Evolutionary conservation across 2,797 vertebrate species (phyloP).

Genomic region (Australoheros facetus): DNA sequence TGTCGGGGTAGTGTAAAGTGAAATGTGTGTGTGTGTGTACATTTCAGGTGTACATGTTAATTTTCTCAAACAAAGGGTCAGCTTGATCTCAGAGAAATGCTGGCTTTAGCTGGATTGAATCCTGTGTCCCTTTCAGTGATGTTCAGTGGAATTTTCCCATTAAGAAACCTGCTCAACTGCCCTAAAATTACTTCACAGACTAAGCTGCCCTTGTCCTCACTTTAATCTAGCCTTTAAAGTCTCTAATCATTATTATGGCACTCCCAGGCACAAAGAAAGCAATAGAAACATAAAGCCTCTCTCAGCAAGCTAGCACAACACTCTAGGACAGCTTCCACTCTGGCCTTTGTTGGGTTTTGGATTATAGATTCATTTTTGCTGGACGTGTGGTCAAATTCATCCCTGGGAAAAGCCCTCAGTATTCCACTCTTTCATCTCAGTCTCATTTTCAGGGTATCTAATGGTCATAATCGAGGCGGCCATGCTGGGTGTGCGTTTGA

Average conservation of each 20-base stretch:
- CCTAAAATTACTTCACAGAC: conserved; percentile 73
- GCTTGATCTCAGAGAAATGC: conserved; percentile 45
- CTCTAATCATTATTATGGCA: conserved; percentile 76
- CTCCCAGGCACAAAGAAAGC: conserved; percentile 73
- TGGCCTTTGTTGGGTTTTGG: conserved; percentile 69
- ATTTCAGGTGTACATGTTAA: conserved; percentile 38
- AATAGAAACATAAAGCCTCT: conserved; percentile 72
- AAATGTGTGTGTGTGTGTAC: neutral
- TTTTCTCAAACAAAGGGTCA: conserved; percentile 38
- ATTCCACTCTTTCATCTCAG: conserved; percentile 68
- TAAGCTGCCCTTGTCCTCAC: conserved; percentile 70
- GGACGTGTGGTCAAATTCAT: conserved; percentile 73
- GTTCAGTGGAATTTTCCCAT: conserved; percentile 75
- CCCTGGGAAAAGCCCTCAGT: conserved; percentile 68
- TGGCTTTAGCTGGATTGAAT: conserved; percentile 21
- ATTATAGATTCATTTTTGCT: conserved; percentile 80
- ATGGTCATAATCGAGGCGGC: conserved; percentile 81
- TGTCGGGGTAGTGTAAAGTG: neutral
- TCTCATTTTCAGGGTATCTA: conserved; percentile 82
- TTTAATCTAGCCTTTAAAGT: conserved; percentile 79
- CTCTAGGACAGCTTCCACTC: conserved; percentile 66
- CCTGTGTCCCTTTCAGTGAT: conserved; percentile 46
- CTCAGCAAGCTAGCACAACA: conserved; percentile 76
- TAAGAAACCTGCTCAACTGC: conserved; percentile 67
- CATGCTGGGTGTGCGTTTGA: conserved; percentile 82